Evolutionary conservation across 2,888 invertebrate genomes (phyloP), one percentile per base, ranked within the genome.

Genomic region (Sinopyrophorus schimmeli): DNA sequence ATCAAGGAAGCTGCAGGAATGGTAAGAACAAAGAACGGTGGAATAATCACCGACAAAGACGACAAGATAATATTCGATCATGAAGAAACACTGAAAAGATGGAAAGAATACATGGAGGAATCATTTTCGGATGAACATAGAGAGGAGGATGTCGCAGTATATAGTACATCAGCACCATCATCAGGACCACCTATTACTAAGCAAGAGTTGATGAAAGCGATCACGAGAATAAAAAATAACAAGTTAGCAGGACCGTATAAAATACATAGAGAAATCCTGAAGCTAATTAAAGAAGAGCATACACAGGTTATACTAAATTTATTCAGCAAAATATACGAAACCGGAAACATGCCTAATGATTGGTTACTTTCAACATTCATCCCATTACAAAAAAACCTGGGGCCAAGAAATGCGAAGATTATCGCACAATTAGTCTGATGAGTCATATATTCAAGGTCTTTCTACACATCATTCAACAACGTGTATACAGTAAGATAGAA

Each of bases 271-370:
- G 27, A 48, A 42, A 7, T 35, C 2, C 12, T 31, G 15, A 48
- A 43, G 34, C 15, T 43, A 14, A 11, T 43, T 10, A 21, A 43
- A 5, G 24, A 38, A 14, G 27, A 43, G 4, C 43, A n/a, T n/a
- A 24, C 5, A 10, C 5, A 24, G n/a, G 24, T 3, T 17, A 3
- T 43, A 20, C 14, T 18, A 17, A 24, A 2, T n/a, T 16, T 48
- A n/a, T 43, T 43, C 18, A 43, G 38, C 23, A 24, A 43, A 30
- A 54, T 54, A 30, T n/a, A n/a, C n/a, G n/a, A n/a, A n/a, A n/a
- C n/a, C n/a, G n/a, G n/a, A n/a, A n/a, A n/a, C n/a, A n/a, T 40
- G 23, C 27, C 40, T 4, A 27, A 35, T 12, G 28, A 40, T 10
- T 40, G 28, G 18, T 6, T 40, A 16, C 6, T 18, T 16, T 40